A percentile compares a stretch with the other conserved stretches of the same genome.
phyloP scores from a whole-genome alignment of 35 echinoderm and acorn worm species.

The Strongylocentrotus purpuratus region DNA sequence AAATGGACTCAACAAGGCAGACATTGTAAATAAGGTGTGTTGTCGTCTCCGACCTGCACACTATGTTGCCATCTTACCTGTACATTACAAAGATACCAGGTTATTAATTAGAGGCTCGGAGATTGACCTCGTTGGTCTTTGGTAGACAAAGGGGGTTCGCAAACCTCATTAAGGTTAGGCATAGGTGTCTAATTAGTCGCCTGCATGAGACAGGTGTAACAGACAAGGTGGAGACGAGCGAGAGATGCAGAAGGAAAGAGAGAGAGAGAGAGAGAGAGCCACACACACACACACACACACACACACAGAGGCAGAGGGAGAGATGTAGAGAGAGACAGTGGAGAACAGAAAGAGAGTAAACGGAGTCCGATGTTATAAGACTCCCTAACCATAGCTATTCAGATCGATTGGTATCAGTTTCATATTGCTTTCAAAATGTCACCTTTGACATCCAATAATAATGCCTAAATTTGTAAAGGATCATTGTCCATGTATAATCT shows the following conservation, averaged over 20 bases:
- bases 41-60: not conserved
- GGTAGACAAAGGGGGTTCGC: slow-evolving; percentile 2
- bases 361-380: too few species aligned
- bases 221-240: not conserved
- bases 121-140: not conserved
- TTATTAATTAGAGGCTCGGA: slow-evolving; percentile 18
- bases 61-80: not conserved
- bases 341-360: too few species aligned
- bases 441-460: not conserved
- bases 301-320: too few species aligned
- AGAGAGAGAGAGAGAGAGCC: too few species aligned
- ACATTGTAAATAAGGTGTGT: not conserved
- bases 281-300: too few species aligned
- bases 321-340: too few species aligned
- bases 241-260: too few species aligned
- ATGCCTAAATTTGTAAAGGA: not conserved
- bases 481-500: not conserved
- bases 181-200: slow-evolving; percentile 18
- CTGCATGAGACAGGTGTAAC: not conserved
- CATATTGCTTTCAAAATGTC: not conserved
- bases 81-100: not conserved
- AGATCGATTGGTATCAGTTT: not conserved
- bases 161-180: slow-evolving; percentile 24
- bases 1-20: not conserved
- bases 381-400: too few species aligned